Evolutionary conservation across 2,797 vertebrate genomes (phyloP).

Genomic region (Chanos chanos): DNA sequence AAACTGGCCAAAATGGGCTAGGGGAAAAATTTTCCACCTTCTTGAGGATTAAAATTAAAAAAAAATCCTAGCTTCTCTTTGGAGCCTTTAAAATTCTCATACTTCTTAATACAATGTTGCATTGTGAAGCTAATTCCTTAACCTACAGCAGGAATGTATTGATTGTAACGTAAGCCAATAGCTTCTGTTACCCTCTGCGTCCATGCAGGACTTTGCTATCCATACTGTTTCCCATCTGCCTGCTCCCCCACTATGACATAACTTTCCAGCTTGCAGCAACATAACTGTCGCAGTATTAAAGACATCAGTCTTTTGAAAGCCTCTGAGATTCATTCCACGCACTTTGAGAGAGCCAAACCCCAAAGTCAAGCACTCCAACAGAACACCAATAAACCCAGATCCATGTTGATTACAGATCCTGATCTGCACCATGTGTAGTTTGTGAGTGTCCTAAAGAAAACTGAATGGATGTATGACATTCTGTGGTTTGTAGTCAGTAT

Average conservation of each 20-base stretch:
- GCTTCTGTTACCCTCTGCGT: constrained; percentile 15
- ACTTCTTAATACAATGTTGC: constrained; percentile 6
- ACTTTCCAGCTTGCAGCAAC: constrained; percentile 4
- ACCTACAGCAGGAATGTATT: constrained; percentile 10
- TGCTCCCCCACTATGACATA: constrained; percentile 31
- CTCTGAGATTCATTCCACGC: constrained; percentile 1
- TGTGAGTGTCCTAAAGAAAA: constrained; percentile 27
- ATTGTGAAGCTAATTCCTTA: constrained; percentile 13
- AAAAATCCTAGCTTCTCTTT: constrained; percentile 1
- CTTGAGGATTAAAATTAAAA: not conserved
- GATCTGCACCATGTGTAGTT: constrained; percentile 37
- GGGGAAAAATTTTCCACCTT: not conserved
- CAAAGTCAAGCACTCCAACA: constrained; percentile 11
- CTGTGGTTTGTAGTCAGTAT: constrained; percentile 37
- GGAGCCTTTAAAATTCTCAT: constrained; percentile 21
- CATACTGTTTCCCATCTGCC: constrained; percentile 3
- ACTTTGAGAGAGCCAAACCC: constrained; percentile 19
- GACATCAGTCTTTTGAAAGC: not conserved
- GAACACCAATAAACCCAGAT: constrained; percentile 28
- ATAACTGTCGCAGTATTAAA: constrained; percentile 8
- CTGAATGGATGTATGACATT: constrained; percentile 41
- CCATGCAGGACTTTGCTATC: constrained; percentile 16
- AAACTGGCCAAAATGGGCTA: not conserved
- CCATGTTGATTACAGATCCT: constrained; percentile 16
- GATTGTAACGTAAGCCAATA: not conserved